Evolutionary conservation across 2,797 vertebrate species (phyloP).

Genomic region (Erpetoichthys calabaricus): DNA sequence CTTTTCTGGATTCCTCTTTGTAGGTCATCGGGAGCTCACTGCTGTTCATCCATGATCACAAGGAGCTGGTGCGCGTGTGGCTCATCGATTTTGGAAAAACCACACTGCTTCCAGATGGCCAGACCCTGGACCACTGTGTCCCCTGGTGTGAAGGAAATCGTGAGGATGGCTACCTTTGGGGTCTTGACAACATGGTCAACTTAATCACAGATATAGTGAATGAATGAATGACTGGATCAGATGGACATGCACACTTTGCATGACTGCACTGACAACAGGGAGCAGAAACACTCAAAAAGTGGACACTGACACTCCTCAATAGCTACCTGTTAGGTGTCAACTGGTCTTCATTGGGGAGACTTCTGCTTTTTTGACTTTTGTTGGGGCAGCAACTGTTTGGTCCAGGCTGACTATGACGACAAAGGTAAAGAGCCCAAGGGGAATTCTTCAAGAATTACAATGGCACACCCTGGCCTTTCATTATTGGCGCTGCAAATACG

Average conservation of each 20-base stretch:
- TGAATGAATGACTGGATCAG: slow-evolving; percentile 1
- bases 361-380: no score
- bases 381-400: no score
- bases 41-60: slow-evolving; percentile 90
- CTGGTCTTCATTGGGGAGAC: no score
- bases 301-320: slow-evolving; percentile 20
- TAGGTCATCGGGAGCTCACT: slow-evolving; percentile 97
- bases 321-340: no score
- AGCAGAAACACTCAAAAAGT: slow-evolving; percentile 37
- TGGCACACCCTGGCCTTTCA: no score
- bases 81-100: slow-evolving; percentile 98
- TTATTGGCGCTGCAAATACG: no score
- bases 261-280: no score
- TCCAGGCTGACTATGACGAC: no score
- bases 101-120: slow-evolving; percentile 68
- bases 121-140: slow-evolving; percentile 67
- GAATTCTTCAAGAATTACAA: no score
- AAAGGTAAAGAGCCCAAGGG: no score
- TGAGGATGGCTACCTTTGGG: slow-evolving; percentile 89
- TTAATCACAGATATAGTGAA: slow-evolving; percentile 34
- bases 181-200: slow-evolving; percentile 78
- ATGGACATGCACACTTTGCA: no score
- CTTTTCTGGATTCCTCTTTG: slow-evolving; percentile 8
- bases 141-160: slow-evolving; percentile 92
- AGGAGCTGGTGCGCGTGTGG: slow-evolving; percentile 75